phyloP scores from a whole-genome alignment of 2,888 invertebrate species.

The Cryptocephalus moraei region DNA sequence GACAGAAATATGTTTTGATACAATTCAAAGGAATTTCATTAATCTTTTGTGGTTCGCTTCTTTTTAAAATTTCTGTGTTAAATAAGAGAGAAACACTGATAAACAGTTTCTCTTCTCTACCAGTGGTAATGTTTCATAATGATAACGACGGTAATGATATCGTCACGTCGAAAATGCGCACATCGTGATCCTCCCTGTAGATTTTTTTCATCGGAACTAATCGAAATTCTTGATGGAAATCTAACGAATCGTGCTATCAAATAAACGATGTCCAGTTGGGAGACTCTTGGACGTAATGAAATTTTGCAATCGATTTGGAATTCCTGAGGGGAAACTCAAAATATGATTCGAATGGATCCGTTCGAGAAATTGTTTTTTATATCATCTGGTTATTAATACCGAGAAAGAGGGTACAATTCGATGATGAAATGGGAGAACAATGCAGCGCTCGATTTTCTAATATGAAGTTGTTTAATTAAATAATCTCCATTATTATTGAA shows the following conservation, averaged over 20 bases:
- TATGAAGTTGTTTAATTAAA: no score
- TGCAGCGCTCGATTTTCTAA: no score
- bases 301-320: constrained; percentile 31
- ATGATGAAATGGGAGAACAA: no score
- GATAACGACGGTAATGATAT: not conserved
- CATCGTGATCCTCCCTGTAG: not conserved
- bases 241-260: constrained; percentile 26
- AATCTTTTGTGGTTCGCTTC: constrained; percentile 12
- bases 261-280: constrained; percentile 26
- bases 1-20: constrained; percentile 19
- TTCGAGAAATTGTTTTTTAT: no score
- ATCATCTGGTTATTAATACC: no score
- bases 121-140: not conserved
- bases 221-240: constrained; percentile 25
- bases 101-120: constrained; percentile 6
- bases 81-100: constrained; percentile 14
- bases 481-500: no score
- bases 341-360: constrained; percentile 16
- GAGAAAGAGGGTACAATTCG: no score
- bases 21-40: constrained; percentile 16
- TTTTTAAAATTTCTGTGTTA: constrained; percentile 10
- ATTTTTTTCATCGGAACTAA: not conserved
- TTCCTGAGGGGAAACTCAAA: constrained; percentile 27
- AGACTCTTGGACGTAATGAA: constrained; percentile 27
- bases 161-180: not conserved